Evolutionary conservation across 2,113 vertebrate genomes (phyloP).

Genomic region (Perca fluviatilis): DNA sequence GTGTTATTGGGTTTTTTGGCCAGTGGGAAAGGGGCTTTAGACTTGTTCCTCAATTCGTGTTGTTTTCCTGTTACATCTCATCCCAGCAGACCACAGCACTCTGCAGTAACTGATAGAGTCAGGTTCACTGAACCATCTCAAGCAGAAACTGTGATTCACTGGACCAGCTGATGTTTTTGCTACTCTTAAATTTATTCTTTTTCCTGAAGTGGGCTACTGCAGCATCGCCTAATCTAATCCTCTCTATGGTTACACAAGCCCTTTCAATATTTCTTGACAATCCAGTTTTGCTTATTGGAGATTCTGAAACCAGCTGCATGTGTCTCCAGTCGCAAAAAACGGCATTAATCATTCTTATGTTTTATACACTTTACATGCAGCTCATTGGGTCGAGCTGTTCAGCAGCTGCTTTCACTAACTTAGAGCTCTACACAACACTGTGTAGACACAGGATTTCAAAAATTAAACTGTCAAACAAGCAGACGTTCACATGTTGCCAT

Average conservation of each 20-base stretch:
- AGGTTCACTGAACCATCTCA: conserved; percentile 44
- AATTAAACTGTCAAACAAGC: background rate
- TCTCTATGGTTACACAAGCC: background rate
- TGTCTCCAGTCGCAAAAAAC: background rate
- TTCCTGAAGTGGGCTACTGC: conserved; percentile 3
- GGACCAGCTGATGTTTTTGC: conserved; percentile 49
- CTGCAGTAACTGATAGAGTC: conserved; percentile 21
- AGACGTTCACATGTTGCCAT: background rate
- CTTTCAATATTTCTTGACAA: background rate
- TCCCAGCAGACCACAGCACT: conserved; percentile 15
- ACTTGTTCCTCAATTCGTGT: background rate
- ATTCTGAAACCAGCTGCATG: background rate
- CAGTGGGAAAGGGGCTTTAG: too few relatives aligned
- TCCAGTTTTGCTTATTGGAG: background rate
- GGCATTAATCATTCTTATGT: background rate
- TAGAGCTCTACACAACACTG: background rate
- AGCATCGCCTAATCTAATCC: conserved; percentile 7
- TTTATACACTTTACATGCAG: background rate
- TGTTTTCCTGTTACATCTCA: conserved; percentile 18
- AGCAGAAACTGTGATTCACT: conserved; percentile 39
- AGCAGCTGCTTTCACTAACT: background rate
- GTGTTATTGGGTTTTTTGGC: background rate
- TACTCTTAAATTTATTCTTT: conserved; percentile 35
- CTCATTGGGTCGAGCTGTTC: background rate
- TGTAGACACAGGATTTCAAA: background rate